Conservation (phyloP, 2,797 vertebrate species). For the Micrastur ruficollis region DNA sequence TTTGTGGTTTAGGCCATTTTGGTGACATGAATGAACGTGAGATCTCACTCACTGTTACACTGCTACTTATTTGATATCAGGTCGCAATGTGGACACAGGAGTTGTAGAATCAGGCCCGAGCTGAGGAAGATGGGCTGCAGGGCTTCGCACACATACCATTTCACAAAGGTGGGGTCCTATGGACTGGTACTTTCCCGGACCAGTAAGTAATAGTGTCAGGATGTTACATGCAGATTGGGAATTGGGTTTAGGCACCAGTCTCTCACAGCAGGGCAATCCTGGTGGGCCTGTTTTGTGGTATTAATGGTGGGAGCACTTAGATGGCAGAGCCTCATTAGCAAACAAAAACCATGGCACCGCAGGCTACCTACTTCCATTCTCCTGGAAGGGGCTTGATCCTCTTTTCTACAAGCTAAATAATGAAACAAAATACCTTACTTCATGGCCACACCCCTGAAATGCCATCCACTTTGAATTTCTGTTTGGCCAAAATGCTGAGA, state of each 20-base stretch:
- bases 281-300: background rate
- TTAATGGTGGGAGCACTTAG: background rate
- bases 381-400: background rate
- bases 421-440: background rate
- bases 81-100: background rate
- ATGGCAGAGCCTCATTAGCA: background rate
- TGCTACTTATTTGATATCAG: background rate
- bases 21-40: rapidly evolving
- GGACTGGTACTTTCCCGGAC: background rate
- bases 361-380: background rate
- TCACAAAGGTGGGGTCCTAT: background rate
- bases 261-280: background rate
- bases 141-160: rapidly evolving
- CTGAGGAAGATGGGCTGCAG: background rate
- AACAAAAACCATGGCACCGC: background rate
- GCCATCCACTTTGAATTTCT: background rate
- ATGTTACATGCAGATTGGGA: background rate
- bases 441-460: background rate
- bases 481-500: background rate
- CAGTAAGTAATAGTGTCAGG: background rate
- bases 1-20: background rate
- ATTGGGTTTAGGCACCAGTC: background rate
- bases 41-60: background rate
- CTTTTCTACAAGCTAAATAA: background rate
- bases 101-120: background rate